Evolutionary conservation across 2,888 invertebrate species (phyloP).

Genomic region (Punctoribates punctum): DNA sequence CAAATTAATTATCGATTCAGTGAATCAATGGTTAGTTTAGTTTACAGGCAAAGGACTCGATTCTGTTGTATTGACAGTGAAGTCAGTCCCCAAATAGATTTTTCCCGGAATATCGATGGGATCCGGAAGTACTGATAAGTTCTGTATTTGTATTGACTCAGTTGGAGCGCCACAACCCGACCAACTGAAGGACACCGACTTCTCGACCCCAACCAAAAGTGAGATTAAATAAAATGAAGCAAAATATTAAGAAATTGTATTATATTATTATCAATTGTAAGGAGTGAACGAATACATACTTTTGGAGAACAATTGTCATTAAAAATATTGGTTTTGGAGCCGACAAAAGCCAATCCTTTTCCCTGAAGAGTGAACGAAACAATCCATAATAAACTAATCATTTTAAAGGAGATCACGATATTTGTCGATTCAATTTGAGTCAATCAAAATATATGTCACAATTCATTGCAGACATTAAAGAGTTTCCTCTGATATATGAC

Average conservation of each 20-base stretch:
- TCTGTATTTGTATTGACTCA: constrained; percentile 4
- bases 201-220: too few species aligned
- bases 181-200: constrained; percentile 4
- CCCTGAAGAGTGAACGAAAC: background rate
- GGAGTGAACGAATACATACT: background rate
- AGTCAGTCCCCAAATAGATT: background rate
- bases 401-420: constrained; percentile 26
- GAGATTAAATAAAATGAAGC: background rate
- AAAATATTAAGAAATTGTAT: background rate
- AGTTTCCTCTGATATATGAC: background rate
- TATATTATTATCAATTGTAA: background rate
- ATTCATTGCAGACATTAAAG: background rate
- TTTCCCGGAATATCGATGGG: constrained; percentile 13
- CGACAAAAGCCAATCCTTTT: background rate
- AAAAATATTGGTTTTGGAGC: background rate
- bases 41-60: constrained; percentile 10
- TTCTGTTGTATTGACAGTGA: constrained; percentile 6
- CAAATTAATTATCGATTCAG: background rate
- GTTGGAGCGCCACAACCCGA: background rate
- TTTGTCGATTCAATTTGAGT: constrained; percentile 20
- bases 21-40: background rate
- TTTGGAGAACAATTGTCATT: background rate
- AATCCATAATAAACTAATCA: constrained; percentile 32
- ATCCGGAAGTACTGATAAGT: constrained; percentile 17
- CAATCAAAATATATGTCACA: constrained; percentile 10